These are phyloP conservation scores for Drosophila funebris DNA, from an alignment of 1,140 invertebrate genomes.

Conservation along the genomic window DNA sequence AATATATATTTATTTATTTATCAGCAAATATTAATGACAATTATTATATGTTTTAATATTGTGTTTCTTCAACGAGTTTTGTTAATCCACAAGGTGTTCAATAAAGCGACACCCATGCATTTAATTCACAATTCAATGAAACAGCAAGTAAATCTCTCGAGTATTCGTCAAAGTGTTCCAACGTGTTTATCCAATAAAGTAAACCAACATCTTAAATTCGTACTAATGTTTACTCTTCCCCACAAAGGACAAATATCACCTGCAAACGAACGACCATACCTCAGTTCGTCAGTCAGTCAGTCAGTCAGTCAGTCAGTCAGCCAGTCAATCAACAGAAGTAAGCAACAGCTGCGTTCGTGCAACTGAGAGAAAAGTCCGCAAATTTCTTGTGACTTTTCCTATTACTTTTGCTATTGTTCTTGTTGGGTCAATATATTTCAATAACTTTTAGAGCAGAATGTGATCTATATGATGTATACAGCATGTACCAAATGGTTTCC, in stretches of 20 bases:
- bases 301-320: not conserved
- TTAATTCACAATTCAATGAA: not conserved
- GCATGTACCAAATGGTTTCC: conserved; percentile 20
- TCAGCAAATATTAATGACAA: not conserved
- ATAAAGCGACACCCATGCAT: not conserved
- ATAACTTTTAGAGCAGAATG: conserved; percentile 17
- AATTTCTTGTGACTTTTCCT: conserved; percentile 6
- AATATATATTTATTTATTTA: not conserved
- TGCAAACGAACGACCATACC: not conserved
- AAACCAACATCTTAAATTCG: not conserved
- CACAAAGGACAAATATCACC: conserved; percentile 24
- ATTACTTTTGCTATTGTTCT: conserved; percentile 14
- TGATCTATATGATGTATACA: conserved; percentile 4
- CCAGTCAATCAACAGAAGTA: not conserved
- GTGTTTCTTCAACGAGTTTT: not conserved
- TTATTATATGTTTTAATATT: no score
- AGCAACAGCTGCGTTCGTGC: not conserved
- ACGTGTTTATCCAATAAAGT: conserved; percentile 20
- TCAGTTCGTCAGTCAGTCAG: no score
- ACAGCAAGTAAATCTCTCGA: not conserved
- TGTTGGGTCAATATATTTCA: conserved; percentile 27
- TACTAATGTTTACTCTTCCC: not conserved
- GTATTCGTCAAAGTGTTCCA: not conserved
- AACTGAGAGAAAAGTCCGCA: conserved; percentile 8
- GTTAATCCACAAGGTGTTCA: not conserved